phyloP scores from a whole-genome alignment of 1,140 invertebrate species.

The Aphidius gifuensis region DNA sequence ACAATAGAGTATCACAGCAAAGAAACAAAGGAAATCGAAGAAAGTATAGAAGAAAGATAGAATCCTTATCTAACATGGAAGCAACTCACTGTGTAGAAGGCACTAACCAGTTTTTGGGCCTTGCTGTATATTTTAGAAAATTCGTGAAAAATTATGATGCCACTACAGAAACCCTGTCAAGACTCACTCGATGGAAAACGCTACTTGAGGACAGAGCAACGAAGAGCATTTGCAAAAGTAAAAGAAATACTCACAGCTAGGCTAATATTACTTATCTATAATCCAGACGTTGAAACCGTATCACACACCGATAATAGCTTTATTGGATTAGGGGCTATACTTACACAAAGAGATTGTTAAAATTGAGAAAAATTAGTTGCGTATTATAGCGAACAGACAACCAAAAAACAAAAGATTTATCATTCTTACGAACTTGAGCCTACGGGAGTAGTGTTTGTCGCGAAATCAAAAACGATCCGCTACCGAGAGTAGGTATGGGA shows the following conservation, averaged over 20 bases:
- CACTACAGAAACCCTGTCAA: slow-evolving; percentile 31
- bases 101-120: slow-evolving; percentile 36
- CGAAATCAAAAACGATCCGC: slow-evolving; percentile 19
- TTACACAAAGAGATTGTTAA: slow-evolving; percentile 28
- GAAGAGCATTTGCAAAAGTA: background rate
- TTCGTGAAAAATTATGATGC: slow-evolving; percentile 33
- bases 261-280: slow-evolving; percentile 43
- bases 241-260: slow-evolving; percentile 8
- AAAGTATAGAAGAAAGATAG: slow-evolving; percentile 28
- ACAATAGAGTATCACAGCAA: slow-evolving; percentile 30
- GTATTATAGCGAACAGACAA: slow-evolving; percentile 35
- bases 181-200: background rate
- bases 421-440: slow-evolving; percentile 43
- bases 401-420: slow-evolving; percentile 33
- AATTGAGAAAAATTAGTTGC: slow-evolving; percentile 1
- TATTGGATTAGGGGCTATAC: slow-evolving; percentile 30
- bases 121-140: slow-evolving; percentile 39
- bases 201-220: background rate
- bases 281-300: slow-evolving; percentile 30
- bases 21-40: slow-evolving; percentile 21
- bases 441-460: slow-evolving; percentile 34
- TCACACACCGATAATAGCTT: slow-evolving; percentile 33
- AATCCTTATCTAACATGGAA: slow-evolving; percentile 36
- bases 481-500: too few species aligned
- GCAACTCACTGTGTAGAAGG: slow-evolving; percentile 32